Evolutionary conservation across 2,797 vertebrate genomes (phyloP).

Genomic region (Bradypus variegatus): DNA sequence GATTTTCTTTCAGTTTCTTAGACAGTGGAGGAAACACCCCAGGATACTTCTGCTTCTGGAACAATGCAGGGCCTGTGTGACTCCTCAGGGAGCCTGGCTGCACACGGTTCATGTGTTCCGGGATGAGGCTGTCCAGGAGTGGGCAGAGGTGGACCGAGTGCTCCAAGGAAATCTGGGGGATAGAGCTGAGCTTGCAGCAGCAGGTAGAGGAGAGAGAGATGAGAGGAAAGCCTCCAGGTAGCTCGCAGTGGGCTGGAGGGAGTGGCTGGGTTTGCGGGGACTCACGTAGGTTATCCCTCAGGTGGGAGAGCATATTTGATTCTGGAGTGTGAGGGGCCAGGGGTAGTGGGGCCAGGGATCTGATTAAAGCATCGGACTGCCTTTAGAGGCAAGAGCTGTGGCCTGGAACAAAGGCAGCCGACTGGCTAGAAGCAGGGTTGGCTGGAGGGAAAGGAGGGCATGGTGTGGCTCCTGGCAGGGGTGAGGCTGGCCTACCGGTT

Average conservation of each 20-base stretch:
- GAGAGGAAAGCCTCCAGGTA: neutral
- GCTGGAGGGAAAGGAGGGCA: neutral
- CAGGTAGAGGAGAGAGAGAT: neutral
- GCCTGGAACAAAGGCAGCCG: neutral
- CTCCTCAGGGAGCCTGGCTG: neutral
- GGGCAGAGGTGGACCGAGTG: neutral
- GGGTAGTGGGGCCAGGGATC: neutral
- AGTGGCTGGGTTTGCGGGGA: neutral
- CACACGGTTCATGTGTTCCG: neutral
- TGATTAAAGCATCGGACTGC: neutral
- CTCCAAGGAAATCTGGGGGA: neutral
- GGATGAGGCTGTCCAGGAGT: neutral
- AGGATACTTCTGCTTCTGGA: neutral
- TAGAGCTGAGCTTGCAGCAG: neutral
- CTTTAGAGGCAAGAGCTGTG: neutral
- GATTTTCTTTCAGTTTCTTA: neutral
- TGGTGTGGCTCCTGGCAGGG: neutral
- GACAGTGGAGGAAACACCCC: neutral
- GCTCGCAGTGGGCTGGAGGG: neutral
- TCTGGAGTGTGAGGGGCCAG: neutral
- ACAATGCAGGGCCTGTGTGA: neutral
- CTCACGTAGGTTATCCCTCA: neutral
- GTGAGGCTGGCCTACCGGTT: neutral
- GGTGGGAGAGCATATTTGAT: neutral
- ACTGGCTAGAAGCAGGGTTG: neutral